Evolutionary conservation across 2,797 vertebrate species (phyloP), one percentile per base, ranked within the genome.

Genomic region (Coluber constrictor): DNA sequence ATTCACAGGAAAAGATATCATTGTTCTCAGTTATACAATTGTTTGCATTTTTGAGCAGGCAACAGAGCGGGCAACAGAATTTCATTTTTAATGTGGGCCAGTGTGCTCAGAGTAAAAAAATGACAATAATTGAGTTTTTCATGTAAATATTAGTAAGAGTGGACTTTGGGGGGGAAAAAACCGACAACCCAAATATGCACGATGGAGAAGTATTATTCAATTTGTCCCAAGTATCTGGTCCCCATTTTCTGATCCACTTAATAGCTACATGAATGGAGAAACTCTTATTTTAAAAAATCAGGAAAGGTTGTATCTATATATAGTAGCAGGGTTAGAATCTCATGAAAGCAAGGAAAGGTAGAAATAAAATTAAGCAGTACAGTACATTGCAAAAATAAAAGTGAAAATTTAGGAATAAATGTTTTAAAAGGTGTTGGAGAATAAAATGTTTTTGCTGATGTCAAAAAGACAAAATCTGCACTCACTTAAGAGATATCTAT

Each of bases 1-100:
- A 27, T 0, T 1, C 60, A 32, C 32, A 0, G n/a, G n/a, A 59
- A 88, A 18, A 0, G 0, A 59, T 87, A 10, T 43, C 4, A n/a
- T 89, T 66, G 43, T 86, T 91, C 47, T 25, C 18, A 16, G 55
- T 93, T 29, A 56, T 12, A 15, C 32, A 79, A 0, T 0, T 13
- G 63, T 37, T 74, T 87, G 79, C 54, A 9, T 57, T 47, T 20
- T 86, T 32, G 61, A 66, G 61, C 29, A n/a, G 61, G 61, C 61
- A 63, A 29, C 11, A 63, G 10, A 12, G 25, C 10, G 0, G 61
- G 61, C 27, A 66, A 66, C 61, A 66, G 11, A n/a, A 66, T 66
- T 66, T 66, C 27, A 66, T 66, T 66, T 66, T 66, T 66, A 66
- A 66, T 66, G 12, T 66, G 4, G 61, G 27, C 61, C 61, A n/a